Base-by-base conservation (phyloP, 2,113 vertebrate genomes). In the Nematolebias whitei region DNA sequence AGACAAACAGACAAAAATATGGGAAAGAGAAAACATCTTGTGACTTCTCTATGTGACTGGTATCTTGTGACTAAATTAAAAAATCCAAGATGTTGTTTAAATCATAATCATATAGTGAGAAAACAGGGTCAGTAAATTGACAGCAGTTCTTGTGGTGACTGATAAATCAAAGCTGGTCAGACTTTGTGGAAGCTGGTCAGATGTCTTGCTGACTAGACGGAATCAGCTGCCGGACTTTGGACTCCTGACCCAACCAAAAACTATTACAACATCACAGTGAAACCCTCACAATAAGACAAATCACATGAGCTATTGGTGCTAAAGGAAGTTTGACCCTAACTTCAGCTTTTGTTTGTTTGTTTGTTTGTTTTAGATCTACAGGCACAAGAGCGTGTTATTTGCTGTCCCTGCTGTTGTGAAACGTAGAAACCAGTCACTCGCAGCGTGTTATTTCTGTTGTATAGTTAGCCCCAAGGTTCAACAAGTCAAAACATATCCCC, bases 401-500 rank as follows among this genome's bases (percentile, higher is more conserved):
- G 9, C 23, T 38, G 32, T 8, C 19, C 23, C 14, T 47, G 54
- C 43, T 71, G 39, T 35, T 67, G 54, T 47, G 44, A 70, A 63
- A 66, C 29, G 18, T 39, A 16, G 4, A 63, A 77, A 67, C 41
- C 22, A 40, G n/a, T 60, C 38, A 14, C 48, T 22, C 20, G 15
- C 47, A 47, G 43, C 69, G 67, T 66, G 55, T 71, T 52, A 43
- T 78, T 50, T 53, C 44, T 22, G 18, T 45, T 70, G 22, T 48
- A 23, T 58, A 60, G 26, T 71, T 73, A 74, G 44, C 65, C 59
- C 39, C 63, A 61, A 71, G 61, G 63, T 68, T 40, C 23, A 74
- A 80, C 86, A 84, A 80, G 89, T 77, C 60, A 57, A 51, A 68
- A 32, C 88, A 5, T 51, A 84, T 76, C 13, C 49, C n/a, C n/a